Conservation (phyloP, 2,888 invertebrate species). For the Ectropis crepuscularia region DNA sequence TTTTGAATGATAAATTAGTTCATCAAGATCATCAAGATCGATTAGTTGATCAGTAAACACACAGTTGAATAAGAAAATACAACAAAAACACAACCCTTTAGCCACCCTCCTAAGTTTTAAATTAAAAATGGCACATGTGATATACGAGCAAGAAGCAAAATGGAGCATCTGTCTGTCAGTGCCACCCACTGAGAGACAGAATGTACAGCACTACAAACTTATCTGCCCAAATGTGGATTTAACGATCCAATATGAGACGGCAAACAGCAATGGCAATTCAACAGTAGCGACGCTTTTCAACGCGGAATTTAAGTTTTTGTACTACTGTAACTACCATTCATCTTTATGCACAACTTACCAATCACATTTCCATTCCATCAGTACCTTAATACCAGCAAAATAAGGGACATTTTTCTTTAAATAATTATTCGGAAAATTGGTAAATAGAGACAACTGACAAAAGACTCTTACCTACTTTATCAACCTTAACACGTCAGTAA, state of each 20-base stretch:
- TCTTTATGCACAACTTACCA: slow-evolving; percentile 69
- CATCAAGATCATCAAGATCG: background rate
- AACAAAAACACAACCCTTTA: slow-evolving; percentile 12
- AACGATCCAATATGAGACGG: too few species aligned
- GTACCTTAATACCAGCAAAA: slow-evolving; percentile 2
- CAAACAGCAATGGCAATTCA: too few species aligned
- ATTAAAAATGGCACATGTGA: slow-evolving; percentile 68
- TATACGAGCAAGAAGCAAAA: slow-evolving; percentile 58
- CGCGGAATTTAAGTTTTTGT: too few species aligned
- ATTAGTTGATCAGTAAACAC: background rate
- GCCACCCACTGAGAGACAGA: slow-evolving; percentile 75
- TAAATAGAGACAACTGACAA: slow-evolving; percentile 41
- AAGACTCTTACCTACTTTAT: slow-evolving; percentile 22
- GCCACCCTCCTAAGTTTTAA: slow-evolving; percentile 48
- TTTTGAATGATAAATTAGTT: too few species aligned
- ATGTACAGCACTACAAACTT: too few species aligned
- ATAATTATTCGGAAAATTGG: slow-evolving; percentile 24
- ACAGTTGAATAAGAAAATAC: background rate
- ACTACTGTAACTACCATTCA: slow-evolving; percentile 65
- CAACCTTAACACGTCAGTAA: background rate
- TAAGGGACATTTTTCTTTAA: background rate
- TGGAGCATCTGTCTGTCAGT: slow-evolving; percentile 78
- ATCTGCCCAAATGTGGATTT: too few species aligned
- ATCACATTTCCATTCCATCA: slow-evolving; percentile 22
- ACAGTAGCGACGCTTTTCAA: too few species aligned